These are phyloP conservation scores for Hydrolagus affinis DNA, from an alignment of 2,113 vertebrate species.

Conservation along the genomic window DNA sequence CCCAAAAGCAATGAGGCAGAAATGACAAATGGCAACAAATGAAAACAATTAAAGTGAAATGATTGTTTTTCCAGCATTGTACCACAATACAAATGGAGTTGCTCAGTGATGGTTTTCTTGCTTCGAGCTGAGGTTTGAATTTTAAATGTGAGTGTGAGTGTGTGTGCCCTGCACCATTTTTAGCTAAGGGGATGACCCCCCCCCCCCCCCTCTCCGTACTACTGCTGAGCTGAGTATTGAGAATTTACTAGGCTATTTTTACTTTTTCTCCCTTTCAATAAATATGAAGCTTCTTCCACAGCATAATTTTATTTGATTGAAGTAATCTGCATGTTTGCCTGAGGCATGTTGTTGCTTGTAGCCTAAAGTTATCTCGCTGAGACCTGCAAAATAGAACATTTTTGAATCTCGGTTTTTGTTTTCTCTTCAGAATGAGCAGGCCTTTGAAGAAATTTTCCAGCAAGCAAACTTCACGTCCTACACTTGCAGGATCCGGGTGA, in stretches of 20 bases:
- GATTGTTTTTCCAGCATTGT: background rate
- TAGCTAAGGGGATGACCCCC: background rate
- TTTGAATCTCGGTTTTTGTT: conserved; percentile 30
- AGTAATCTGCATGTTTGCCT: background rate
- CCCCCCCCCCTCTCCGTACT: too few relatives aligned
- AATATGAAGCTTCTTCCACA: too few relatives aligned
- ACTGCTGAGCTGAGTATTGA: background rate
- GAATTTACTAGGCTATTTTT: background rate
- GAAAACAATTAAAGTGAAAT: conserved; percentile 29
- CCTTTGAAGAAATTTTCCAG: conserved; percentile 85
- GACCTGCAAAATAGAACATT: background rate
- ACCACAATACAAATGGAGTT: background rate
- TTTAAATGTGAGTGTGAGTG: background rate
- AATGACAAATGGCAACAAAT: conserved; percentile 30
- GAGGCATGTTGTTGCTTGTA: background rate
- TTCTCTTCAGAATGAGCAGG: conserved; percentile 74
- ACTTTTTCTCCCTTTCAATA: background rate
- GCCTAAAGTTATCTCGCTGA: background rate
- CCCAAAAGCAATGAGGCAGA: conserved; percentile 25
- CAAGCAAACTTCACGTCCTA: conserved; percentile 82
- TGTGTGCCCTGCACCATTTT: background rate
- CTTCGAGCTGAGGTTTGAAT: background rate
- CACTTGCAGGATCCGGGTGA: conserved; percentile 79
- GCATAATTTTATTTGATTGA: background rate
- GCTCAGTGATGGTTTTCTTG: conserved; percentile 8